Percentiles rank a stretch among this genome's conserved stretches.
phyloP scores from a whole-genome alignment of 1,140 invertebrate genomes.

The Lucilia cuprina region DNA sequence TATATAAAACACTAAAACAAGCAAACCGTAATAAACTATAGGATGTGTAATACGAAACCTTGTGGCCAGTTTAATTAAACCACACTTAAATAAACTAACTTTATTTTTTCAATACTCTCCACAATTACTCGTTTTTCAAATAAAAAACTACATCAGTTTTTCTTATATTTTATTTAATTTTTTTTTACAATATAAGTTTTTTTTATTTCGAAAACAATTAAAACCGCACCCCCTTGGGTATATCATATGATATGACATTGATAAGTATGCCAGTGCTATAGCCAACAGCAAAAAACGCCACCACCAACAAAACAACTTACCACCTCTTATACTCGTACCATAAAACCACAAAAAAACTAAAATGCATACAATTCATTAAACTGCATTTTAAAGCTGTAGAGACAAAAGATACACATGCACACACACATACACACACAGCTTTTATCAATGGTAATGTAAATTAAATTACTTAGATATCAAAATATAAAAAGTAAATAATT shows the following conservation, averaged over 20 bases:
- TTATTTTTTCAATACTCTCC: no score
- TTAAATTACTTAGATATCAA: constrained; percentile 12
- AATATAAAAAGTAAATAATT: neutral
- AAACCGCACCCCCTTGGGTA: neutral
- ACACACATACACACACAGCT: neutral
- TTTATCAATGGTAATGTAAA: constrained; percentile 1
- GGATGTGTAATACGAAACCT: neutral
- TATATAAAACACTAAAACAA: neutral
- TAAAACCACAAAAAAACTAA: neutral
- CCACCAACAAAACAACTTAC: neutral
- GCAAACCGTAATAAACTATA: neutral
- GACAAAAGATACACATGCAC: neutral
- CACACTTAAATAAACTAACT: neutral
- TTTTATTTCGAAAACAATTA: constrained; percentile 7
- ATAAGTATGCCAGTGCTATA: neutral
- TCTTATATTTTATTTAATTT: neutral
- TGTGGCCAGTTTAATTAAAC: constrained; percentile 4
- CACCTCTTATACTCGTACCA: neutral
- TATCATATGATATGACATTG: neutral
- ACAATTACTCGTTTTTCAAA: no score
- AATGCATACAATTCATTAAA: constrained; percentile 17
- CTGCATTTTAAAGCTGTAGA: neutral
- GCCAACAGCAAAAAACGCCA: neutral
- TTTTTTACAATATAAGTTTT: neutral
- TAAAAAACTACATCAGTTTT: neutral